Conservation (phyloP, 2,888 invertebrate species). For the Oxystoma pomonae region DNA sequence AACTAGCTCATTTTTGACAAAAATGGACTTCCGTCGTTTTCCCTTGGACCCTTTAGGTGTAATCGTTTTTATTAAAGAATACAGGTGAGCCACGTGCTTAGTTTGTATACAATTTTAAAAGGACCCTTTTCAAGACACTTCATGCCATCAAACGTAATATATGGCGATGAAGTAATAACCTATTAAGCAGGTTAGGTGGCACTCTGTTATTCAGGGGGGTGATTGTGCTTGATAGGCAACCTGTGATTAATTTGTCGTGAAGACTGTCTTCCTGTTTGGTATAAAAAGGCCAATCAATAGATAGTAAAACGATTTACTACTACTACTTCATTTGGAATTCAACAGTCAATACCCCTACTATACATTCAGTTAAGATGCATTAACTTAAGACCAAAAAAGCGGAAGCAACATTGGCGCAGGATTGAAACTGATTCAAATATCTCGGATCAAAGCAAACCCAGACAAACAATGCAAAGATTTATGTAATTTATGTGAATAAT, state of each 20-base stretch:
- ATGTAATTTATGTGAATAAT: neutral
- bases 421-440: neutral
- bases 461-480: neutral
- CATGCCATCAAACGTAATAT: neutral
- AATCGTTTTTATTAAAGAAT: neutral
- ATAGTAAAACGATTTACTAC: too few species aligned
- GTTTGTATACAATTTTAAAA: neutral
- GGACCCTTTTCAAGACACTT: neutral
- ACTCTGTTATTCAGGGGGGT: neutral
- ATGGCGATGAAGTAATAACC: neutral
- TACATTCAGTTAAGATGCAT: too few species aligned
- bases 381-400: too few species aligned
- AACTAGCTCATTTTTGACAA: too few species aligned
- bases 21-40: too few species aligned
- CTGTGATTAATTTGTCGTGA: too few species aligned
- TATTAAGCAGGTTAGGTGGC: neutral
- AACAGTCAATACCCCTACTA: too few species aligned
- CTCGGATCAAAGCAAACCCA: neutral
- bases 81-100: neutral
- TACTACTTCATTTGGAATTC: too few species aligned
- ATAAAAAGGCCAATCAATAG: too few species aligned
- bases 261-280: too few species aligned
- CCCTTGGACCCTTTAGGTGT: too few species aligned
- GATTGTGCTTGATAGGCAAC: neutral
- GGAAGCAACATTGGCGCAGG: neutral